phyloP scores from a whole-genome alignment of 2,888 invertebrate genomes.

The Heliconius hortense region DNA sequence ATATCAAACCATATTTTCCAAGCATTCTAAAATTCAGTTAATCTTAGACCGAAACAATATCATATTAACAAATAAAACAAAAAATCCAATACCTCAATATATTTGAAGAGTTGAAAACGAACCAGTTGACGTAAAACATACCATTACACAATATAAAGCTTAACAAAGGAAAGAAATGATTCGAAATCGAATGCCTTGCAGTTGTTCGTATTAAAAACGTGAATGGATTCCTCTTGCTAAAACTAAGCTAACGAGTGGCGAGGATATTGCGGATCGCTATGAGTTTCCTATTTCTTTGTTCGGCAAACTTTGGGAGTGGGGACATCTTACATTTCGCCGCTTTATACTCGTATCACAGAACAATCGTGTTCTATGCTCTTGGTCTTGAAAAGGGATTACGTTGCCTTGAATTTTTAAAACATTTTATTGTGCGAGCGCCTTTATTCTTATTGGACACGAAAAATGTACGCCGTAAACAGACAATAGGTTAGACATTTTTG shows the following conservation, averaged over 20 bases:
- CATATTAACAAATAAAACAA: background rate
- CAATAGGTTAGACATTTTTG: conserved; percentile 2
- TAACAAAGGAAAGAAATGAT: conserved; percentile 11
- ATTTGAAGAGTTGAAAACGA: background rate
- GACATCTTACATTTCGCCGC: conserved; percentile 44
- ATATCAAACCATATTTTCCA: background rate
- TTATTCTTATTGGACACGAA: conserved; percentile 9
- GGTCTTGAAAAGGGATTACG: conserved; percentile 6
- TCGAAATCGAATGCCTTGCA: conserved; percentile 3
- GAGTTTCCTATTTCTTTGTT: conserved; percentile 49
- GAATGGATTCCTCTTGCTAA: conserved; percentile 4
- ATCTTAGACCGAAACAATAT: no score
- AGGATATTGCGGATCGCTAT: conserved; percentile 36
- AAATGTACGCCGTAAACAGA: background rate
- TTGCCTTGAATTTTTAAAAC: conserved; percentile 12
- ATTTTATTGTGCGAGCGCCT: conserved; percentile 12
- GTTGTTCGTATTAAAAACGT: conserved; percentile 13
- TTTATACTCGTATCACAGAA: conserved; percentile 34
- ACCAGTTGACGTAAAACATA: conserved; percentile 3
- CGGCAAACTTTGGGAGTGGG: conserved; percentile 49
- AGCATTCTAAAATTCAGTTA: background rate
- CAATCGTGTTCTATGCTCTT: conserved; percentile 20
- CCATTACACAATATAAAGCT: conserved; percentile 9
- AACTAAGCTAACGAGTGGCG: conserved; percentile 14
- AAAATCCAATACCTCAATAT: background rate